Percentiles rank a stretch among this genome's conserved stretches.
Evolutionary conservation across 2,888 invertebrate genomes (phyloP).

Genomic region (Mythimna albipuncta): DNA sequence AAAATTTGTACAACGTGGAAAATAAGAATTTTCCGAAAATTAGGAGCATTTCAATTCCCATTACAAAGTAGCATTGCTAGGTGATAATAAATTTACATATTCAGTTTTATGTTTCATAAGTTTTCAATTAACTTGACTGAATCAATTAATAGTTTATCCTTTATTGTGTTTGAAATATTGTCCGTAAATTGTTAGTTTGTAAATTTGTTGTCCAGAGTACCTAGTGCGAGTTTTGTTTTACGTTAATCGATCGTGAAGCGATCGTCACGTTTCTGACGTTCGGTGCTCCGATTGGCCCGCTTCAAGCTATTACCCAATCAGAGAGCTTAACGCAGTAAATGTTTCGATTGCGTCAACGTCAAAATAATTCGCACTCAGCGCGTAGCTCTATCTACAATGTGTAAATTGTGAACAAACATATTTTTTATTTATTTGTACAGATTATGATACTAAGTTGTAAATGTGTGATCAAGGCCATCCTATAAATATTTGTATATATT

Average conservation of each 20-base stretch:
- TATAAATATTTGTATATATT: constrained; percentile 43
- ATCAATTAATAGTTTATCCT: not conserved
- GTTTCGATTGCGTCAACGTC: too few relatives aligned
- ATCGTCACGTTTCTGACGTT: too few relatives aligned
- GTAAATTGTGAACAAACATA: not conserved
- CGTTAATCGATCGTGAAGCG: too few relatives aligned
- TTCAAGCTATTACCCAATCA: too few relatives aligned
- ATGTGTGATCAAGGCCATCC: constrained; percentile 55
- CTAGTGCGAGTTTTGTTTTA: too few relatives aligned
- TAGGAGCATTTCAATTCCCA: not conserved
- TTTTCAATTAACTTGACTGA: constrained; percentile 23
- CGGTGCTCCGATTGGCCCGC: too few relatives aligned
- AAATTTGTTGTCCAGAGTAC: not conserved
- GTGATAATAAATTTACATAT: constrained; percentile 16
- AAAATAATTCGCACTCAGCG: too few relatives aligned
- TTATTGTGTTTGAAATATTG: not conserved
- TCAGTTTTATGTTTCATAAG: constrained; percentile 12
- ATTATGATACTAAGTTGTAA: constrained; percentile 55
- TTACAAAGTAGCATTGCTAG: constrained; percentile 12
- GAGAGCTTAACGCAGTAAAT: too few relatives aligned
- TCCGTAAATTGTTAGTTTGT: not conserved
- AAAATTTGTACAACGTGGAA: constrained; percentile 11
- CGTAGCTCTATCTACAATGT: not conserved
- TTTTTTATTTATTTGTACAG: constrained; percentile 58
- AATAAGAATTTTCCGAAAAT: not conserved